Evolutionary conservation across 2,797 vertebrate genomes (phyloP), one percentile per base, ranked within the genome.

Genomic region (Rhinogobio ventralis): DNA sequence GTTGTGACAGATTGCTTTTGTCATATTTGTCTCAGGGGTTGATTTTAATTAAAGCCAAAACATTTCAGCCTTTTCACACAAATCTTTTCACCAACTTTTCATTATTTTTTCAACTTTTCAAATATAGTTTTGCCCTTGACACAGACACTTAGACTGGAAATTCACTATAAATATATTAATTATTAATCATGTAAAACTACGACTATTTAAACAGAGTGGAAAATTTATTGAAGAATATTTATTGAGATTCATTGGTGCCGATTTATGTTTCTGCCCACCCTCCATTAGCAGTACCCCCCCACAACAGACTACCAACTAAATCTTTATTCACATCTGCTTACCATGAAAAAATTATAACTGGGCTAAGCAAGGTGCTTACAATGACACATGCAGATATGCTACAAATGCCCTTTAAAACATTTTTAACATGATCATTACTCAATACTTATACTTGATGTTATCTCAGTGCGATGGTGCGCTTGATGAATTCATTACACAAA

Each of bases 1-100:
- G 62, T 60, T 60, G 13, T 53, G 64, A 51, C 8, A 25, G 19
- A 69, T 46, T 51, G 46, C 28, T 17, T 55, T 69, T 55, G 45
- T 57, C 25, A 64, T 45, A 25, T 46, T 11, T 75, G 49, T 72
- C 68, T 46, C 46, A 30, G 28, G 60, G 39, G 69, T 55, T 62
- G 19, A 74, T 71, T 33, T 69, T 1, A 28, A 84, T 84, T n/a
- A 30, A 55, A 69, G 30, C 5, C 49, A 62, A 78, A 4, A 49
- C 19, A 20, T 79, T 45, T 71, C 67, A 33, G 11, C 49, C 46
- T 28, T 74, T 53, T 28, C 25, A 25, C 49, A 53, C 20, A 53
- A 53, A 74, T 23, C 28, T 13, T 53, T 51, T 30, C 1, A 30
- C 2, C 5, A 30, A 49, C 25, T 73, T 68, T n/a, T 8, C 6